Percentiles rank a stretch among this genome's conserved stretches.
phyloP scores from a whole-genome alignment of 2,797 vertebrate genomes.

The Aselliscus stoliczkanus region DNA sequence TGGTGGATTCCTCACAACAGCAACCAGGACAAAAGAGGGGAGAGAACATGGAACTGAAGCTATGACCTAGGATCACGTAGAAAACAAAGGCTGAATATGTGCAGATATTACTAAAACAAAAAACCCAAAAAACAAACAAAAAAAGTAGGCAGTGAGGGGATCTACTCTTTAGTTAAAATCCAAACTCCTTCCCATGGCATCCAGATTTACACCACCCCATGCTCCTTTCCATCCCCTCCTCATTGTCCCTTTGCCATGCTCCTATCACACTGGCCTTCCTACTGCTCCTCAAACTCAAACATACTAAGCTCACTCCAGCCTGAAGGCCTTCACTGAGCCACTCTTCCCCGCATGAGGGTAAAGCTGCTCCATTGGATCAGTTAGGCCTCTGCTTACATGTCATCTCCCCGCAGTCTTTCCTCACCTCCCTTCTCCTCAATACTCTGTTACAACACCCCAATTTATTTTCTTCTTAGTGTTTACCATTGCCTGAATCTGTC shows the following conservation, averaged over 20 bases:
- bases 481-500: background rate
- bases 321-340: background rate
- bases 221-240: background rate
- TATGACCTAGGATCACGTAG: background rate
- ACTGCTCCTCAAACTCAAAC: background rate
- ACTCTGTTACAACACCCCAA: background rate
- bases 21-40: background rate
- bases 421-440: background rate
- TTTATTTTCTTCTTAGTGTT: background rate
- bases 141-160: background rate
- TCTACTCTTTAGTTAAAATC: background rate
- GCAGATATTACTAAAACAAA: too few species aligned
- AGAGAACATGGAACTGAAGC: background rate
- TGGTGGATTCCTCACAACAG: background rate
- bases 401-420: background rate
- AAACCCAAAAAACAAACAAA: background rate
- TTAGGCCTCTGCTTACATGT: background rate
- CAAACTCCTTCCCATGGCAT: background rate
- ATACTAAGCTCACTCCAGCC: background rate
- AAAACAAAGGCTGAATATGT: background rate
- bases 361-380: background rate
- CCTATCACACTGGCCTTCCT: background rate
- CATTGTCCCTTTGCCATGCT: too few species aligned
- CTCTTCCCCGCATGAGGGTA: accelerated
- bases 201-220: accelerated